Conservation (phyloP, 2,113 vertebrate genomes). For the Hiodon tergisus region DNA sequence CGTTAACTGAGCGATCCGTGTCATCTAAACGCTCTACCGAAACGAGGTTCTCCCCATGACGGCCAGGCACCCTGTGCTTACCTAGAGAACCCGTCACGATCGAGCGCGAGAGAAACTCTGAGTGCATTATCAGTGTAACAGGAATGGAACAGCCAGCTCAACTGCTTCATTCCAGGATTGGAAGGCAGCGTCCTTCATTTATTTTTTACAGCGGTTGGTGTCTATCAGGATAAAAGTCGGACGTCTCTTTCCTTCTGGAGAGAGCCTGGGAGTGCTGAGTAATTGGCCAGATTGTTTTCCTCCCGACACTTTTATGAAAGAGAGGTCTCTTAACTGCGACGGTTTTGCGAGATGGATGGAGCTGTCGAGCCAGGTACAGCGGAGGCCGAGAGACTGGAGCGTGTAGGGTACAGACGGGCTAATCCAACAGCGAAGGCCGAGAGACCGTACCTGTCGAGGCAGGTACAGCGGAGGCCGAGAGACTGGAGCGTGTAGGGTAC, state of each 20-base stretch:
- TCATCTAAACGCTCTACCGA: too few species aligned
- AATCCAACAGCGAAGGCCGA: too few species aligned
- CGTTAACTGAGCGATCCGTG: too few species aligned
- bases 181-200: background rate
- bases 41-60: too few species aligned
- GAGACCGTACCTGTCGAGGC: too few species aligned
- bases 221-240: conserved; percentile 40
- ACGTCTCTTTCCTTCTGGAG: conserved; percentile 20
- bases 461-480: too few species aligned
- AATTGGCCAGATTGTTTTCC: background rate
- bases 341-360: conserved; percentile 42
- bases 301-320: conserved; percentile 39
- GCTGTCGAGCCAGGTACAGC: conserved; percentile 44
- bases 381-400: conserved; percentile 3
- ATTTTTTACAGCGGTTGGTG: background rate
- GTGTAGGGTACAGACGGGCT: too few species aligned
- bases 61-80: too few species aligned
- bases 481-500: too few species aligned
- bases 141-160: background rate
- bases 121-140: background rate
- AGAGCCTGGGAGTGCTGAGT: too few species aligned
- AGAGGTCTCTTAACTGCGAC: background rate
- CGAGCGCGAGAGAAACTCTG: background rate
- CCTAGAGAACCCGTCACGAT: too few species aligned
- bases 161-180: background rate